Evolutionary conservation across 2,797 vertebrate species (phyloP).

Genomic region (Microctenopoma stevenorrisi): DNA sequence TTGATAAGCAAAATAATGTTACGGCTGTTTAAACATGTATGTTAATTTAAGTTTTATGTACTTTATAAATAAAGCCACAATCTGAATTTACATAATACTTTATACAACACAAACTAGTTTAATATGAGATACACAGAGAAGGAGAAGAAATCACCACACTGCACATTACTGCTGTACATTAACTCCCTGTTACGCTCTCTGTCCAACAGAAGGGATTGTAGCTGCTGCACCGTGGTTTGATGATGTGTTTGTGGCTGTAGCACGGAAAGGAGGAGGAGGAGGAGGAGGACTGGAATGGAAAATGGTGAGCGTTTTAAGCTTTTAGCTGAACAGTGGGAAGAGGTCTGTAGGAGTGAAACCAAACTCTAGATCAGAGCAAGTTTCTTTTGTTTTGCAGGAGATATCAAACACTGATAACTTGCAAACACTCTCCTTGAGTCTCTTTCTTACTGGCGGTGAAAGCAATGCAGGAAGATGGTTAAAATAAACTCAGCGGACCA

Average conservation of each 20-base stretch:
- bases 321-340: conserved; percentile 10
- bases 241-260: conserved; percentile 12
- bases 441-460: conserved; percentile 10
- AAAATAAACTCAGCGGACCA: conserved; percentile 30
- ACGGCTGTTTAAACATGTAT: too few species aligned
- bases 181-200: too few species aligned
- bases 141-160: too few species aligned
- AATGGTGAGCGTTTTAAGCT: conserved; percentile 18
- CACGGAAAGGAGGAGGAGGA: neutral
- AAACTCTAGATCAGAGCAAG: conserved; percentile 15
- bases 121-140: too few species aligned
- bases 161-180: too few species aligned
- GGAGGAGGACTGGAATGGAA: conserved; percentile 3
- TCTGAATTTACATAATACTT: too few species aligned
- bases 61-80: too few species aligned
- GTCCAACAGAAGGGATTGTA: neutral
- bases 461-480: conserved; percentile 31
- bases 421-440: conserved; percentile 29
- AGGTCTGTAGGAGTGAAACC: conserved; percentile 28
- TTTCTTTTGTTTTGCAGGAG: conserved; percentile 36
- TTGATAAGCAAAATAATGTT: too few species aligned
- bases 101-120: too few species aligned
- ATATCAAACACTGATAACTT: conserved; percentile 29
- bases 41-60: too few species aligned
- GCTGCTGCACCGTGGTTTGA: neutral